A percentile compares a stretch with the other conserved stretches of the same genome.
Evolutionary conservation across 2,797 vertebrate species (phyloP).

Genomic region (Melanotaenia nigrans): DNA sequence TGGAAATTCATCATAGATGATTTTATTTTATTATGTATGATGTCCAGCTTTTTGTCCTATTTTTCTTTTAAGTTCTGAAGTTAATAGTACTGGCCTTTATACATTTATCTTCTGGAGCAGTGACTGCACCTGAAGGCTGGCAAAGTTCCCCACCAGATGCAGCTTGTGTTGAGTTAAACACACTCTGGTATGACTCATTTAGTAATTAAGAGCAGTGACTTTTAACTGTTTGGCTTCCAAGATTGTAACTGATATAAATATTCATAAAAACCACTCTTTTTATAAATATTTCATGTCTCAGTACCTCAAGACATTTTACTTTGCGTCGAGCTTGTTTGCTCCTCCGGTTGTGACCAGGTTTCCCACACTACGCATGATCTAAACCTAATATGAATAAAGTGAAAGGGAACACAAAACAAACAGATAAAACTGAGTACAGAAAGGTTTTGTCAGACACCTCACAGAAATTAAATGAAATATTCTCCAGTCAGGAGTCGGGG

Average conservation of each 20-base stretch:
- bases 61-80: too few relatives aligned
- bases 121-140: constrained; percentile 9
- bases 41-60: too few relatives aligned
- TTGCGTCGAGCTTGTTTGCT: constrained; percentile 22
- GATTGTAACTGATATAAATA: neutral
- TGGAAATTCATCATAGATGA: too few relatives aligned
- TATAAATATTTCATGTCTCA: neutral
- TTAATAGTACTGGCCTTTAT: neutral
- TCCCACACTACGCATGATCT: constrained; percentile 44
- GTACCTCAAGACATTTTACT: constrained; percentile 7
- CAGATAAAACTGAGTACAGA: constrained; percentile 15
- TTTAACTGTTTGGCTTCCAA: constrained; percentile 6
- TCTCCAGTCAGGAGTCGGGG: constrained; percentile 5
- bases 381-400: constrained; percentile 45
- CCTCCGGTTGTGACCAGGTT: constrained; percentile 30
- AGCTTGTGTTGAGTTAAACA: constrained; percentile 3
- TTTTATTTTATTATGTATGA: too few relatives aligned
- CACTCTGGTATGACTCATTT: neutral
- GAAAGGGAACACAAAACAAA: constrained; percentile 37
- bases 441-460: constrained; percentile 17
- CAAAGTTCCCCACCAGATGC: constrained; percentile 11
- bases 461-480: constrained; percentile 41
- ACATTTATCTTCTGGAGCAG: neutral
- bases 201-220: constrained; percentile 4
- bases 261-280: neutral